phyloP scores from a whole-genome alignment of 1,140 invertebrate genomes.

The Hormaphis cornu region DNA sequence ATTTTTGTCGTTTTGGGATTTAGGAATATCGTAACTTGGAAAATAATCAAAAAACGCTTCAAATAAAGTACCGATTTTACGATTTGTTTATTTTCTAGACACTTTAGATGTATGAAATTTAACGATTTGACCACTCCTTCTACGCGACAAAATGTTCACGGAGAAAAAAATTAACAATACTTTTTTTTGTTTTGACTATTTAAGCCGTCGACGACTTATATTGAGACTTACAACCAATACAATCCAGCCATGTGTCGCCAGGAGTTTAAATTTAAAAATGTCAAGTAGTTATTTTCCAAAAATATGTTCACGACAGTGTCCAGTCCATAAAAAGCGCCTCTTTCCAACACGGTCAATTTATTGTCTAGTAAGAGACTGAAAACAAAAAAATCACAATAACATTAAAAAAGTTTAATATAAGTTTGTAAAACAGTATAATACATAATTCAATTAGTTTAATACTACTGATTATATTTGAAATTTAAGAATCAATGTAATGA shows the following conservation, averaged over 20 bases:
- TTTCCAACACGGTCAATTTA: neutral
- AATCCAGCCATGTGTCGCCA: conserved; percentile 44
- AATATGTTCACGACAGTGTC: conserved; percentile 26
- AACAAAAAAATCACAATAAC: neutral
- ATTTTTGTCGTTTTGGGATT: too few relatives aligned
- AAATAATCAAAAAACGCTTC: too few relatives aligned
- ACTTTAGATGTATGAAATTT: too few relatives aligned
- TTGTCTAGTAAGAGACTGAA: conserved; percentile 1
- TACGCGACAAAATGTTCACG: too few relatives aligned
- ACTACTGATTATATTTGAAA: too few relatives aligned
- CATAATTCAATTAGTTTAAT: too few relatives aligned
- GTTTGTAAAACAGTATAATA: too few relatives aligned
- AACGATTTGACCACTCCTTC: too few relatives aligned
- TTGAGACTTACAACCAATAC: conserved; percentile 43
- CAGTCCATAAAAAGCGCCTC: neutral
- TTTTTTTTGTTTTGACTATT: neutral
- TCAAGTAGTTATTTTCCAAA: conserved; percentile 44
- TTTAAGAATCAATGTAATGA: too few relatives aligned
- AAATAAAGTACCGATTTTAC: too few relatives aligned
- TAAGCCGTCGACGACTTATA: neutral
- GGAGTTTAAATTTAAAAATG: conserved; percentile 41
- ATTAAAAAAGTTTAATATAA: neutral
- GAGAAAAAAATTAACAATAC: neutral
- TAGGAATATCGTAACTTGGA: too few relatives aligned
- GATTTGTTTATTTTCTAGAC: too few relatives aligned